phyloP scores from a whole-genome alignment of 2,113 vertebrate species.

The Hiodon alosoides region DNA sequence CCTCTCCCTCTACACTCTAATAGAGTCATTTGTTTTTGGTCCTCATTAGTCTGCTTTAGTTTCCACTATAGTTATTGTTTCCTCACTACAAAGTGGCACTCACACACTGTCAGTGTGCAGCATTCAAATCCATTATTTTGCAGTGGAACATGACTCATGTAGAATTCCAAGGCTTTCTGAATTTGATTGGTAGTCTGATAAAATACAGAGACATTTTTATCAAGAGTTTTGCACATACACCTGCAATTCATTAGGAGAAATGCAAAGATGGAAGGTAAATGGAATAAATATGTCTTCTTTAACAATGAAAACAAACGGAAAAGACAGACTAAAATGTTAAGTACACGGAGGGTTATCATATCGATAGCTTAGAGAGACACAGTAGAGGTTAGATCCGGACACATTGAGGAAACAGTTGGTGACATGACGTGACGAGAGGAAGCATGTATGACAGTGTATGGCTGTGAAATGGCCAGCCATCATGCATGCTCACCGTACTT shows the following conservation, averaged over 20 bases:
- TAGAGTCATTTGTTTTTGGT: background rate
- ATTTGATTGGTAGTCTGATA: slow-evolving; percentile 10
- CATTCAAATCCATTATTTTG: background rate
- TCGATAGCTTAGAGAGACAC: background rate
- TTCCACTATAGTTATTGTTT: background rate
- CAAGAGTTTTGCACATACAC: background rate
- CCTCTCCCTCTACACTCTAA: background rate
- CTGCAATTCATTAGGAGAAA: slow-evolving; percentile 9
- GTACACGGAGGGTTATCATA: background rate
- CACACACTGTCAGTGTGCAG: background rate
- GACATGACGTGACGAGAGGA: background rate
- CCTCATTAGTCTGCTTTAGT: background rate
- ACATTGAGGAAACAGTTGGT: background rate
- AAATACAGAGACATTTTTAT: slow-evolving; percentile 11
- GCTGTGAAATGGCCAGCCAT: slow-evolving; percentile 24
- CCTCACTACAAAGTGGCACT: background rate
- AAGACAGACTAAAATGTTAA: background rate
- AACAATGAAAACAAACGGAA: slow-evolving; percentile 1
- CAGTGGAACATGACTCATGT: background rate
- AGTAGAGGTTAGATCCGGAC: slow-evolving; percentile 9
- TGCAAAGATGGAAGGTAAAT: slow-evolving; percentile 1
- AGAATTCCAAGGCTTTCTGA: background rate
- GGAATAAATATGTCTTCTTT: background rate
- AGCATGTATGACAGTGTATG: slow-evolving; percentile 33
- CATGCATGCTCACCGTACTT: slow-evolving; percentile 41